Evolutionary conservation across 2,113 vertebrate species (phyloP).

Genomic region (Gasterosteus nipponicus): DNA sequence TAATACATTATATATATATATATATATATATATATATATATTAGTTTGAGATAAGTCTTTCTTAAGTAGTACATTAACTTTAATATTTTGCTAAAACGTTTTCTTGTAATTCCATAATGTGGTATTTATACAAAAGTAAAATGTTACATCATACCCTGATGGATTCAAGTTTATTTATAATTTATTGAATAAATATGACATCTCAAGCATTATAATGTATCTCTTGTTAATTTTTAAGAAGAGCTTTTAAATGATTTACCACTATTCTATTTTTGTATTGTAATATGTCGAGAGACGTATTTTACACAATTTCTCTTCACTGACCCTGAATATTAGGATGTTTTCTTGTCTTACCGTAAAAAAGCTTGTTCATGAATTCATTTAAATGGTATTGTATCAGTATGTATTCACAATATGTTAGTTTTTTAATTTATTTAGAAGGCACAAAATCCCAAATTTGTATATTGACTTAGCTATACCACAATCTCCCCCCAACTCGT

Average conservation of each 20-base stretch:
- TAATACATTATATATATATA: neutral
- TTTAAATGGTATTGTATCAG: neutral
- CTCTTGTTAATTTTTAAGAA: neutral
- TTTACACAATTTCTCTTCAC: neutral
- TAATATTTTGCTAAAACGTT: neutral
- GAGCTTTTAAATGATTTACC: neutral
- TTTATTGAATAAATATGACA: neutral
- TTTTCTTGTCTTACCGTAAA: neutral
- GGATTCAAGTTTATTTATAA: neutral
- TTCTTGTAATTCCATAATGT: neutral
- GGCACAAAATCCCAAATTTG: neutral
- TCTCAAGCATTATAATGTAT: neutral
- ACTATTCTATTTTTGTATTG: neutral
- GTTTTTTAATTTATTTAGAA: neutral
- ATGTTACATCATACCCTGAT: neutral
- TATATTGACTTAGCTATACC: neutral
- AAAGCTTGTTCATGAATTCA: neutral
- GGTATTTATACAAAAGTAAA: neutral
- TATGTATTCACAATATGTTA: neutral
- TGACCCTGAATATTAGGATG: neutral
- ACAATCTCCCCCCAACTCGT: constrained; percentile 7
- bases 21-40: too few species aligned
- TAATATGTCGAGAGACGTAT: neutral
- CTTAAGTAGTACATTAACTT: neutral
- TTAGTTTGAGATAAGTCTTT: neutral